Evolutionary conservation across 2,888 invertebrate species (phyloP), one percentile per base, ranked within the genome.

Genomic region (Microchrysa polita): DNA sequence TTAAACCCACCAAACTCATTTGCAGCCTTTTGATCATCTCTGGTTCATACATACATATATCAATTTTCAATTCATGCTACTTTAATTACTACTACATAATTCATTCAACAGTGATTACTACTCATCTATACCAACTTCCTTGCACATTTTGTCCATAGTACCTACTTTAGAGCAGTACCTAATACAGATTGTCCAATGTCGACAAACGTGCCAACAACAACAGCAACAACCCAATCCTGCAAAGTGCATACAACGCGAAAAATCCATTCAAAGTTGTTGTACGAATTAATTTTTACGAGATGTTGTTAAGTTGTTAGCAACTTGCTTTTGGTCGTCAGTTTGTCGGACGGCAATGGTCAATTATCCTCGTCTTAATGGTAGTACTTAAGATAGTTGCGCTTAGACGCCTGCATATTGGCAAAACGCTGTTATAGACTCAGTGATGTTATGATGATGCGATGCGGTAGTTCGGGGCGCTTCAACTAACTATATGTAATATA

Each of bases 211-310:
- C 27, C 27, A 7, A 34, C 27, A 34, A 5, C 27, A 7, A 34
- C 27, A 34, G 2, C 4, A 34, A 34, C 27, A n/a, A n/a, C n/a
- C n/a, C n/a, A n/a, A n/a, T n/a, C 10, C 44, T n/a, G 44, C n/a
- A 7, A 34, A 34, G 27, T 7, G 27, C 57, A 18, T 18, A 55
- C 18, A 34, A 34, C 34, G 16, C 60, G 60, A 14, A 22, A 23
- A 60, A n/a, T n/a, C 7, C 60, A 60, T 27, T 16, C 60, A n/a
- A 27, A n/a, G 22, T 55, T 55, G 27, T 12, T n/a, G 34, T 57
- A 20, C 60, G 34, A 34, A 60, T 60, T 60, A 60, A 60, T 34
- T 60, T 60, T 60, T 60, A 60, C 34, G 60, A 60, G 60, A 60
- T 60, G 60, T 60, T 60, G 60, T 60, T 60, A 60, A 16, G 55